phyloP scores from a whole-genome alignment of 2,113 vertebrate species.

The Limnothrissa miodon region DNA sequence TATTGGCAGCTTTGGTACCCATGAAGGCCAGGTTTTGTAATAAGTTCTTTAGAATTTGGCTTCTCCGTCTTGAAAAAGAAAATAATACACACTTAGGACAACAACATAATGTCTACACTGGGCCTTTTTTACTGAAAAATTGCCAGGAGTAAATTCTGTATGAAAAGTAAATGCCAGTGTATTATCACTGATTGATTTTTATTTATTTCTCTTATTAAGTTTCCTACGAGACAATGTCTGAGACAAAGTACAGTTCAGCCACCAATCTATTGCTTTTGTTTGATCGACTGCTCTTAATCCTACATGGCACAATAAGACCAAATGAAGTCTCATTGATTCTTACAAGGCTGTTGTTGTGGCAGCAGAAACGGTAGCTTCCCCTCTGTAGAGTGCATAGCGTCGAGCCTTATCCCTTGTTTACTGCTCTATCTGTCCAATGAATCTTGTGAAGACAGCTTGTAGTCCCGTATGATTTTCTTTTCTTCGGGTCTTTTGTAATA shows the following conservation, averaged over 20 bases:
- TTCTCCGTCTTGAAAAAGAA: neutral
- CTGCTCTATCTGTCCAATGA: constrained; percentile 64
- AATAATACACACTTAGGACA: neutral
- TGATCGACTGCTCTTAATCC: neutral
- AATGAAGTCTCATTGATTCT: constrained; percentile 25
- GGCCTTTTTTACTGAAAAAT: neutral
- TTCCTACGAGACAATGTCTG: neutral
- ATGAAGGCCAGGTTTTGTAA: constrained; percentile 62
- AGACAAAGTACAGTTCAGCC: neutral
- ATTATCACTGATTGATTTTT: neutral
- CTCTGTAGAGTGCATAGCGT: neutral
- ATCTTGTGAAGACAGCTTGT: constrained; percentile 57
- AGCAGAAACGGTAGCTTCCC: neutral
- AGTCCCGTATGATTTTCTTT: constrained; percentile 56
- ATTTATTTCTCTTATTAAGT: neutral
- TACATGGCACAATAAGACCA: neutral
- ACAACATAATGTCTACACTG: neutral
- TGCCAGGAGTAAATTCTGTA: neutral
- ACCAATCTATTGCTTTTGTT: neutral
- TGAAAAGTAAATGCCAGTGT: neutral
- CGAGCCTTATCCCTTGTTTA: neutral
- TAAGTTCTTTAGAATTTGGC: constrained; percentile 36
- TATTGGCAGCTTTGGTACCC: constrained; percentile 62
- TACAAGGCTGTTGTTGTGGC: constrained; percentile 28
- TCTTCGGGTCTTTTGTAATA: constrained; percentile 55